These are phyloP conservation scores for Drosophila suboccidentalis DNA, from an alignment of 2,888 invertebrate genomes.

Conservation along the genomic window DNA sequence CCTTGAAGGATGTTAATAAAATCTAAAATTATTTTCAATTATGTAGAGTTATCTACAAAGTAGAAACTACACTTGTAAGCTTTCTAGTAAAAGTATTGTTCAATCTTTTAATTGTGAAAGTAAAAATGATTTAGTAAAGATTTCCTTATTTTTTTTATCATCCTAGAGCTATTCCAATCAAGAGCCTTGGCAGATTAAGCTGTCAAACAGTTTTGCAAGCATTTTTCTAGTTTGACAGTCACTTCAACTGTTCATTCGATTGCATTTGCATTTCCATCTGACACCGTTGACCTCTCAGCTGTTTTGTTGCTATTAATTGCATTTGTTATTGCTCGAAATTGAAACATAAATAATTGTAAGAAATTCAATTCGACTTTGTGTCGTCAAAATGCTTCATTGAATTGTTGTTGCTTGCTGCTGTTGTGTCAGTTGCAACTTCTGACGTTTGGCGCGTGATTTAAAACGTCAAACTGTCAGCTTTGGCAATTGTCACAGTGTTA, in stretches of 20 bases:
- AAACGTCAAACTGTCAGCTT: constrained; percentile 74
- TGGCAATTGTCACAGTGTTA: constrained; percentile 58
- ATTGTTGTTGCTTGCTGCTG: constrained; percentile 45
- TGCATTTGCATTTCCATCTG: constrained; percentile 43
- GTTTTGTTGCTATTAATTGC: constrained; percentile 50
- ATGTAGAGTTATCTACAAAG: no score
- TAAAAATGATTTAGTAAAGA: neutral
- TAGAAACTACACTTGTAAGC: no score
- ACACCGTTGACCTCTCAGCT: constrained; percentile 55
- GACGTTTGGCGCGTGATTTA: constrained; percentile 72
- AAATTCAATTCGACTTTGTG: constrained; percentile 45
- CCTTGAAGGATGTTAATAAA: no score
- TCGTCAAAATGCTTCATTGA: constrained; percentile 51
- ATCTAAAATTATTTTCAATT: no score
- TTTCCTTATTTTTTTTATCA: neutral
- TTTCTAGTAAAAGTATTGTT: no score
- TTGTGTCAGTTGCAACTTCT: constrained; percentile 35
- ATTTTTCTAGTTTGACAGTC: constrained; percentile 20
- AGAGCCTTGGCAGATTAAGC: neutral
- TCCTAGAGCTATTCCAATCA: neutral
- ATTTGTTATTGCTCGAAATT: constrained; percentile 41
- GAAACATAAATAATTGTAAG: constrained; percentile 56
- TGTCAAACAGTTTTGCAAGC: constrained; percentile 13
- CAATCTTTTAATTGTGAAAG: no score
- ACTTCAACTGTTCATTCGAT: constrained; percentile 8